These are phyloP conservation scores for Lycorma delicatula DNA, from an alignment of 1,140 invertebrate genomes.

Conservation along the genomic window DNA sequence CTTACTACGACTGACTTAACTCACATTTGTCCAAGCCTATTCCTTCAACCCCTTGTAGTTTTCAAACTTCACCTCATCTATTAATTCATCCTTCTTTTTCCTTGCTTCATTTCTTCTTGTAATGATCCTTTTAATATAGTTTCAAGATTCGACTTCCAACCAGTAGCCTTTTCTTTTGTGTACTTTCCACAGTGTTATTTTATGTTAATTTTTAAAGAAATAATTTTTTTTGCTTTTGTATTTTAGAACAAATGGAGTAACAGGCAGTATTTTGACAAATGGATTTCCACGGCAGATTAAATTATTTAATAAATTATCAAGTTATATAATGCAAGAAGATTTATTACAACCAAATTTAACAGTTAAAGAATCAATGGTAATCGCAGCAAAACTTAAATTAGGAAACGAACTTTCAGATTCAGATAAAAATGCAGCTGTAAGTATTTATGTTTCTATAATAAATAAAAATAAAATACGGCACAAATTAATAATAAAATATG, in stretches of 20 bases:
- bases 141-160: too few relatives aligned
- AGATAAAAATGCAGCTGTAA: conserved; percentile 28
- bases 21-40: too few relatives aligned
- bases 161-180: too few relatives aligned
- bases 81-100: too few relatives aligned
- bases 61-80: too few relatives aligned
- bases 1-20: too few relatives aligned
- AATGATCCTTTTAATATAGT: too few relatives aligned
- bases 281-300: conserved; percentile 60
- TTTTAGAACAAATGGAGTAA: conserved; percentile 37
- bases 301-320: conserved; percentile 62
- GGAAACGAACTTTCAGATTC: conserved; percentile 37
- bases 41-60: too few relatives aligned
- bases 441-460: conserved; percentile 8
- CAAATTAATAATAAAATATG: not conserved
- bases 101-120: too few relatives aligned
- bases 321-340: conserved; percentile 89
- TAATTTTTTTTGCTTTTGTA: not conserved
- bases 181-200: too few relatives aligned
- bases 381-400: conserved; percentile 80
- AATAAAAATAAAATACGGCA: not conserved
- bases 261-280: conserved; percentile 63
- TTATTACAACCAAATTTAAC: conserved; percentile 67
- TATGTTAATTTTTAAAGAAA: too few relatives aligned
- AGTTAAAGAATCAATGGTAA: conserved; percentile 73